Evolutionary conservation across 1,140 invertebrate species (phyloP).

Genomic region (Globodera ellingtonae): DNA sequence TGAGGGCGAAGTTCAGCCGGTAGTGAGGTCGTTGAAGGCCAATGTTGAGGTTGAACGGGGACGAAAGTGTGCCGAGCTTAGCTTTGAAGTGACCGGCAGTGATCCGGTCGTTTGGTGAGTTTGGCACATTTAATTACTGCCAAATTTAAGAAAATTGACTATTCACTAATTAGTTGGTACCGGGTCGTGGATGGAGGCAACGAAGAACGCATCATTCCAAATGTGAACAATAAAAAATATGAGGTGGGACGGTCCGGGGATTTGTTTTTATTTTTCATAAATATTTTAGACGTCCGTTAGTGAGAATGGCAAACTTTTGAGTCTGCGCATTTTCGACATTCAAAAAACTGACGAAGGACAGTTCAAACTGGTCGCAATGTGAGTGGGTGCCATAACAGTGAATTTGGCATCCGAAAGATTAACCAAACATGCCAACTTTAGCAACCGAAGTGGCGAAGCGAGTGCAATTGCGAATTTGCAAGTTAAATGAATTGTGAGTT

Average conservation of each 20-base stretch:
- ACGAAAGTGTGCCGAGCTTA: slow-evolving; percentile 21
- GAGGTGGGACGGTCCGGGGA: not conserved
- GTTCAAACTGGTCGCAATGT: slow-evolving; percentile 28
- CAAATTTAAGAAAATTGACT: not conserved
- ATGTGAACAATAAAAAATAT: slow-evolving; percentile 22
- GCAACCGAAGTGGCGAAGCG: slow-evolving; percentile 28
- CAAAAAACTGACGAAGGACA: slow-evolving; percentile 15
- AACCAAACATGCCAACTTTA: not conserved
- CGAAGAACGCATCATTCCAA: slow-evolving; percentile 22
- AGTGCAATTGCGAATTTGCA: not conserved
- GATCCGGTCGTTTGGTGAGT: slow-evolving; percentile 25
- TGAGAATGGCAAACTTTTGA: slow-evolving; percentile 22
- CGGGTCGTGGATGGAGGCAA: not conserved
- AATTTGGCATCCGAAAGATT: not conserved
- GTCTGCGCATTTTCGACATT: slow-evolving; percentile 24
- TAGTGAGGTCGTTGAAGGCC: not conserved
- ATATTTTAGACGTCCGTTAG: slow-evolving; percentile 2
- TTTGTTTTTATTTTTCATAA: not conserved
- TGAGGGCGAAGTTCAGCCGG: slow-evolving; percentile 1
- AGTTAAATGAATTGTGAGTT: not conserved
- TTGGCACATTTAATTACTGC: not conserved
- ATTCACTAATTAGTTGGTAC: slow-evolving; percentile 16
- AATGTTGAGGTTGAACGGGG: not conserved
- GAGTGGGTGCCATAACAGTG: not conserved
- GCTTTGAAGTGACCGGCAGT: slow-evolving; percentile 17